A percentile compares a stretch with the other conserved stretches of the same genome.
Conservation (phyloP, 2,888 invertebrate genomes). For the Exephanes ischioxanthus region DNA sequence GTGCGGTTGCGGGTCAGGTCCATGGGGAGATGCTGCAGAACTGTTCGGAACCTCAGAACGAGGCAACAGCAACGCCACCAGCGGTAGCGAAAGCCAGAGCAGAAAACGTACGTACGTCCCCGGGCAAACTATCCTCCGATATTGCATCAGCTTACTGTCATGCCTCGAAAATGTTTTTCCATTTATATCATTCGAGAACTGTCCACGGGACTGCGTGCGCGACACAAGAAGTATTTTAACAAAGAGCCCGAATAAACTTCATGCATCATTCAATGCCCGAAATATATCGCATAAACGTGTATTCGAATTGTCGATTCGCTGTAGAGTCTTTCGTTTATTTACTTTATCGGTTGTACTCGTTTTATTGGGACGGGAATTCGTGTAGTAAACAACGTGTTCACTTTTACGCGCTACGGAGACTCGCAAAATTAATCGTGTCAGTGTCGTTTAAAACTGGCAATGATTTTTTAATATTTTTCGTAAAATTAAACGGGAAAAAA, state of each 20-base stretch:
- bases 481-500: not conserved
- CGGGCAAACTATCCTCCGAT: conserved; percentile 15
- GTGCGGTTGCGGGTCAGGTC: conserved; percentile 46
- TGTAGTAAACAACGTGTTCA: too few relatives aligned
- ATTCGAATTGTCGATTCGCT: not conserved
- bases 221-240: conserved; percentile 4
- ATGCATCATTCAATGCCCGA: conserved; percentile 11
- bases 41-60: not conserved
- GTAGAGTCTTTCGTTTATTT: not conserved
- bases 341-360: not conserved
- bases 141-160: conserved; percentile 16
- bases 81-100: not conserved
- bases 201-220: not conserved
- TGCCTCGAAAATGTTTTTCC: conserved; percentile 25
- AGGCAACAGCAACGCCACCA: not conserved
- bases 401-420: too few relatives aligned
- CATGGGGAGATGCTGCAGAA: conserved; percentile 9
- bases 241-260: not conserved
- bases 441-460: not conserved
- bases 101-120: conserved; percentile 21
- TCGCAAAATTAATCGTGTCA: too few relatives aligned
- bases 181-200: conserved; percentile 27
- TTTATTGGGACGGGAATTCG: not conserved
- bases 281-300: conserved; percentile 7
- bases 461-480: not conserved